Base-by-base conservation (phyloP, 2,113 vertebrate species). In the Calyptomena viridis region DNA sequence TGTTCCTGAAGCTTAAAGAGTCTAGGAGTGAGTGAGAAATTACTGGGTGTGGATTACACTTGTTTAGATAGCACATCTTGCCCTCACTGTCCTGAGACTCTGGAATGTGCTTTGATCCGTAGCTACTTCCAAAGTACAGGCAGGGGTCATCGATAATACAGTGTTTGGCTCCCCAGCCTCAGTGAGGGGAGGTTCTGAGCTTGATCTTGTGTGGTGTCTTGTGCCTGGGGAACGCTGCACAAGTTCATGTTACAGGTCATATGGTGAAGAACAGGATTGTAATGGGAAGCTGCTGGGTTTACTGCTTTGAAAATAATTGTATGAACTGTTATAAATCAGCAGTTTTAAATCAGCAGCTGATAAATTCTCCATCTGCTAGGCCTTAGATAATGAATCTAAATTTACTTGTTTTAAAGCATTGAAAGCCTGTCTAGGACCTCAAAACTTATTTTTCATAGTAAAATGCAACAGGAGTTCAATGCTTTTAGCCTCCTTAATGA, bases 321-420 rank as follows among this genome's bases (percentile, higher is more conserved):
- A 9, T 52, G 22, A 68, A 60, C 47, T 68, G 42, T 55, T 77
- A n/a, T n/a, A n/a, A n/a, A n/a, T n/a, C 1, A 75, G 64, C 63
- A 75, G 69, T 44, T 24, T n/a, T 78, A 81, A 91, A 56, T 94
- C 37, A 59, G 46, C 64, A 24, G 24, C 40, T 75, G 52, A 59
- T 89, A 55, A 68, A 72, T 92, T 52, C 81, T 24, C 40, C n/a
- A 6, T 86, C 66, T 93, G 47, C 76, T 59, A 67, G 55, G 42
- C 52, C 35, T 84, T 58, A 56, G 89, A 63, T 59, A 94, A 84
- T 93, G 23, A 60, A 80, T 90, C 72, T 90, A 47, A 87, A 84
- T 90, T 89, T 74, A 30, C 16, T 59, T 49, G 24, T 52, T 16
- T 49, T 72, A 22, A 64, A 91, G 69, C 3, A 4, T 0, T 68